Evolutionary conservation across 2,888 invertebrate species (phyloP).

Genomic region (Dryobotodes eremita): DNA sequence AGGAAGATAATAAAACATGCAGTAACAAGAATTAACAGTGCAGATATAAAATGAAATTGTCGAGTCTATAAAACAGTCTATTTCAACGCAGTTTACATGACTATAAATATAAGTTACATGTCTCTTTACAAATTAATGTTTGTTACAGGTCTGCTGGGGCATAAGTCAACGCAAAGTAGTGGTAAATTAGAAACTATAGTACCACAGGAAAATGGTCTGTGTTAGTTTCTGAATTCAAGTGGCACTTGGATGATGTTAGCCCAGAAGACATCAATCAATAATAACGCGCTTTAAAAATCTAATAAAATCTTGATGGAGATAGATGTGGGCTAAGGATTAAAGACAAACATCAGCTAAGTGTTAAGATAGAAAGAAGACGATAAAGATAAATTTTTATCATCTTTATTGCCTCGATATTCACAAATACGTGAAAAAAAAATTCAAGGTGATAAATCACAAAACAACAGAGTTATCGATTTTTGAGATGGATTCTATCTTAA

Average conservation of each 20-base stretch:
- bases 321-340: neutral
- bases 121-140: neutral
- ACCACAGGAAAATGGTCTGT: neutral
- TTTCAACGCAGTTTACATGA: constrained; percentile 1
- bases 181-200: neutral
- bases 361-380: neutral
- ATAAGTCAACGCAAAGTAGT: neutral
- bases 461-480: too few species aligned
- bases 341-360: neutral
- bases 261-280: neutral
- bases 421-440: too few species aligned
- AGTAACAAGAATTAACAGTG: neutral
- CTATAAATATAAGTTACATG: constrained; percentile 12
- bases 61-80: constrained; percentile 16
- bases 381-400: neutral
- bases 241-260: neutral
- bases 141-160: neutral
- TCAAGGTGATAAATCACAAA: too few species aligned
- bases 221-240: neutral
- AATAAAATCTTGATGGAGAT: neutral
- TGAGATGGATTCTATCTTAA: too few species aligned
- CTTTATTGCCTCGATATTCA: too few species aligned
- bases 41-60: constrained; percentile 27
- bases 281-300: neutral
- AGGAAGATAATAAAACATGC: constrained; percentile 37